phyloP scores from a whole-genome alignment of 2,888 invertebrate genomes.

The Chrysomela aeneicollis region DNA sequence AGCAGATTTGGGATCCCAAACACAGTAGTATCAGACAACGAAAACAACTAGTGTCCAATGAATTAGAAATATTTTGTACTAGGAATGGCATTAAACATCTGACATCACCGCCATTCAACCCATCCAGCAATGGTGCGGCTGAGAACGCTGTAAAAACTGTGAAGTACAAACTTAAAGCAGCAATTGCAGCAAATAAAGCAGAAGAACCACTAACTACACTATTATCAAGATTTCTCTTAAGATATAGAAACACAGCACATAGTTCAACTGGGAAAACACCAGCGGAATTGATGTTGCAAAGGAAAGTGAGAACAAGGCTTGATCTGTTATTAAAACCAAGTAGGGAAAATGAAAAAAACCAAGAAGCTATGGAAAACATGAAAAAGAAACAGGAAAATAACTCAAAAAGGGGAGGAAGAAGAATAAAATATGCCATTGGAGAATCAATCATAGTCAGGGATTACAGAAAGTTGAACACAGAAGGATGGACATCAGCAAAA shows the following conservation, averaged over 20 bases:
- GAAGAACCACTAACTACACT: not conserved
- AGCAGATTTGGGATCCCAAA: too few species aligned
- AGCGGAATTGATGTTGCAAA: slow-evolving; percentile 12
- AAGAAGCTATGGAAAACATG: too few species aligned
- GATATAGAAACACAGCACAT: slow-evolving; percentile 16
- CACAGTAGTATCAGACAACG: too few species aligned
- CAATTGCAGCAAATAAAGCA: not conserved
- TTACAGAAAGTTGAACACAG: too few species aligned
- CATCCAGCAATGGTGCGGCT: slow-evolving; percentile 17
- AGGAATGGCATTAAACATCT: slow-evolving; percentile 18
- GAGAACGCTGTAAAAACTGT: slow-evolving; percentile 15
- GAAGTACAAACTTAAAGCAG: slow-evolving; percentile 13
- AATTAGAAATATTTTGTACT: too few species aligned
- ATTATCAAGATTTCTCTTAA: slow-evolving; percentile 17
- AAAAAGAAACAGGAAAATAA: too few species aligned
- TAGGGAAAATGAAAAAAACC: too few species aligned
- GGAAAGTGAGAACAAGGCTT: slow-evolving; percentile 11
- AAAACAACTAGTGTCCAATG: too few species aligned
- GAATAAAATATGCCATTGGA: too few species aligned
- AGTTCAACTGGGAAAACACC: slow-evolving; percentile 15
- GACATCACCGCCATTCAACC: slow-evolving; percentile 19
- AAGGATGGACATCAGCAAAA: too few species aligned
- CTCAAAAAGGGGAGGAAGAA: too few species aligned
- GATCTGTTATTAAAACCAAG: slow-evolving; percentile 15
- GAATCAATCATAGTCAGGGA: too few species aligned